Percentiles rank a stretch among this genome's conserved stretches.
phyloP scores from a whole-genome alignment of 2,888 invertebrate species.

The Diadegma fenestrale region DNA sequence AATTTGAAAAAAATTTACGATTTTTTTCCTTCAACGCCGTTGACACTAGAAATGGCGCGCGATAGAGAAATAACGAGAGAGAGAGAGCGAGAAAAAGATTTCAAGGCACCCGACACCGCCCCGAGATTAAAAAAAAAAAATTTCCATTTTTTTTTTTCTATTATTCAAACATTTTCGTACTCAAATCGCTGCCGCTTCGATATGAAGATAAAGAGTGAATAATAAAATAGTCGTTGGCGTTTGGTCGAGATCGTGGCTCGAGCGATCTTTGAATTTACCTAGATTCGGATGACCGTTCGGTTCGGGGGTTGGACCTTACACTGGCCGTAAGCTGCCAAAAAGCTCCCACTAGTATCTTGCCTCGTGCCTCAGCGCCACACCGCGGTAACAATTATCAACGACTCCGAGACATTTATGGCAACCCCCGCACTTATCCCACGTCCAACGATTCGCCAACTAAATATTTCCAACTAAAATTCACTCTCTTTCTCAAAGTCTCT shows the following conservation, averaged over 20 bases:
- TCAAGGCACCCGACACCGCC: conserved; percentile 65
- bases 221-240: not conserved
- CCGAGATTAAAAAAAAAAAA: too few relatives aligned
- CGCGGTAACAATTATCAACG: conserved; percentile 68
- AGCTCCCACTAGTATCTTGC: conserved; percentile 83
- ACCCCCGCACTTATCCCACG: conserved; percentile 78
- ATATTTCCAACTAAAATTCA: conserved; percentile 30
- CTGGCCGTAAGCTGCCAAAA: conserved; percentile 83
- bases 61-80: conserved; percentile 23
- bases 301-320: conserved; percentile 84
- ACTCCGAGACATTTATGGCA: conserved; percentile 84
- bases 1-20: not conserved
- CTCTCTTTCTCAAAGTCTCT: conserved; percentile 4
- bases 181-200: not conserved
- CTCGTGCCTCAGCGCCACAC: conserved; percentile 80
- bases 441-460: conserved; percentile 60
- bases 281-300: conserved; percentile 85
- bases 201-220: not conserved
- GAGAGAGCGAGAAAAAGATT: conserved; percentile 39
- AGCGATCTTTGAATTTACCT: conserved; percentile 78
- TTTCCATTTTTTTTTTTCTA: not conserved
- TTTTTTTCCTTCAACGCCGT: not conserved
- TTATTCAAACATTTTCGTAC: conserved; percentile 3
- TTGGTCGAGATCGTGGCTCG: conserved; percentile 52
- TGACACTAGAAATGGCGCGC: conserved; percentile 46